phyloP scores from a whole-genome alignment of 2,888 invertebrate genomes.

The Carpatolechia fugitivella region DNA sequence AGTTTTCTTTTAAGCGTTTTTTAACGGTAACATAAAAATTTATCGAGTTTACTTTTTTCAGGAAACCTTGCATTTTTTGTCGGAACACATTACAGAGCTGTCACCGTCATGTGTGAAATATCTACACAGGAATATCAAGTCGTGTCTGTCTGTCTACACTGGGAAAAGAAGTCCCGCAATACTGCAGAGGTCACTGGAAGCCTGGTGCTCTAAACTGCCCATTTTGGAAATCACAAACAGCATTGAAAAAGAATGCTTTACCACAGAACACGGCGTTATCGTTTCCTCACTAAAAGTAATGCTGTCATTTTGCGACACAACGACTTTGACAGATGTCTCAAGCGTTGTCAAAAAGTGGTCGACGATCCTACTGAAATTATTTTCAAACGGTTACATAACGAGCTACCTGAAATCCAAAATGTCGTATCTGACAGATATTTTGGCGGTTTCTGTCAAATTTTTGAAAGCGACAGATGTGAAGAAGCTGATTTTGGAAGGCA shows the following conservation, averaged over 20 bases:
- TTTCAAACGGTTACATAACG: neutral
- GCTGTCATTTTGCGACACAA: slow-evolving; percentile 15
- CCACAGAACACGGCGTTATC: slow-evolving; percentile 20
- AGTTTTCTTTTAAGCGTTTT: too few relatives aligned
- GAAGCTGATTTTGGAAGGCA: slow-evolving; percentile 27
- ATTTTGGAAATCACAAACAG: slow-evolving; percentile 31
- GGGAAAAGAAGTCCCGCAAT: slow-evolving; percentile 12
- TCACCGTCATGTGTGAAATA: slow-evolving; percentile 25
- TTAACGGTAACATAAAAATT: neutral
- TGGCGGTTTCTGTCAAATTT: slow-evolving; percentile 36
- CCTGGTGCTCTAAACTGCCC: slow-evolving; percentile 28
- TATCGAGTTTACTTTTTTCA: slow-evolving; percentile 29
- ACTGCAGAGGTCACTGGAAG: slow-evolving; percentile 22
- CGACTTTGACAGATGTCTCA: slow-evolving; percentile 12
- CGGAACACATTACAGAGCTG: slow-evolving; percentile 28
- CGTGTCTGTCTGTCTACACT: slow-evolving; percentile 28
- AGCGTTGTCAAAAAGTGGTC: slow-evolving; percentile 8
- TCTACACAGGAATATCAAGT: slow-evolving; percentile 26
- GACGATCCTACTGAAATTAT: slow-evolving; percentile 6
- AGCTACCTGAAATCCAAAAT: slow-evolving; percentile 21
- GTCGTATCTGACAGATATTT: slow-evolving; percentile 33
- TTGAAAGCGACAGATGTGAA: slow-evolving; percentile 27
- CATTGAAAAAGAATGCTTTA: slow-evolving; percentile 30
- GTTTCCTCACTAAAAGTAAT: slow-evolving; percentile 31
- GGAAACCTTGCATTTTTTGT: slow-evolving; percentile 35